phyloP scores from a whole-genome alignment of 2,797 vertebrate species.

The Xyrichtys novacula region DNA sequence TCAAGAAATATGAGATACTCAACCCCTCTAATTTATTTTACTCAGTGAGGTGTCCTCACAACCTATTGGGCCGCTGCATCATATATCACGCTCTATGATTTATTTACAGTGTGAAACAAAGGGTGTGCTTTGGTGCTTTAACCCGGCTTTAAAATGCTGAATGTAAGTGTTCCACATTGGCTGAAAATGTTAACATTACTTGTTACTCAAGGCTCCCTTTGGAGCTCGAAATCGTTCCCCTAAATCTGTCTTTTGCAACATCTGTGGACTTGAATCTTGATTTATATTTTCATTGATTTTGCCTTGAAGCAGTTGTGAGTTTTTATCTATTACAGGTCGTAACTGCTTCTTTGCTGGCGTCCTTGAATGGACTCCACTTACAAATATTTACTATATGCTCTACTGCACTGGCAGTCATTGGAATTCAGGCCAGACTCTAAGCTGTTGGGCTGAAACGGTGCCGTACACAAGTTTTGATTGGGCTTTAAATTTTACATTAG shows the following conservation, averaged over 20 bases:
- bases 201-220: background rate
- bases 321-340: slow-evolving; percentile 14
- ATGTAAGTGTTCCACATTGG: slow-evolving; percentile 29
- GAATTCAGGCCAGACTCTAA: slow-evolving; percentile 3
- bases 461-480: slow-evolving; percentile 7
- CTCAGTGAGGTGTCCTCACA: slow-evolving; percentile 20
- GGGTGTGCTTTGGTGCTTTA: background rate
- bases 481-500: slow-evolving; percentile 1
- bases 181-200: background rate
- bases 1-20: slow-evolving; percentile 23
- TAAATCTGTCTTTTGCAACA: slow-evolving; percentile 1
- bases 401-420: background rate
- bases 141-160: background rate
- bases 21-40: slow-evolving; percentile 36
- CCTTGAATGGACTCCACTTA: slow-evolving; percentile 8
- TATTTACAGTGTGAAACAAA: slow-evolving; percentile 14
- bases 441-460: background rate
- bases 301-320: slow-evolving; percentile 5
- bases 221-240: background rate
- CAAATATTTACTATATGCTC: background rate
- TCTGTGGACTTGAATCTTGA: slow-evolving; percentile 11
- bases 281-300: slow-evolving; percentile 38
- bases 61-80: background rate
- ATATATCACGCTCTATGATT: slow-evolving; percentile 36
- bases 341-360: background rate